Conservation (phyloP, 2,888 invertebrate species). For the Mythimna impura region DNA sequence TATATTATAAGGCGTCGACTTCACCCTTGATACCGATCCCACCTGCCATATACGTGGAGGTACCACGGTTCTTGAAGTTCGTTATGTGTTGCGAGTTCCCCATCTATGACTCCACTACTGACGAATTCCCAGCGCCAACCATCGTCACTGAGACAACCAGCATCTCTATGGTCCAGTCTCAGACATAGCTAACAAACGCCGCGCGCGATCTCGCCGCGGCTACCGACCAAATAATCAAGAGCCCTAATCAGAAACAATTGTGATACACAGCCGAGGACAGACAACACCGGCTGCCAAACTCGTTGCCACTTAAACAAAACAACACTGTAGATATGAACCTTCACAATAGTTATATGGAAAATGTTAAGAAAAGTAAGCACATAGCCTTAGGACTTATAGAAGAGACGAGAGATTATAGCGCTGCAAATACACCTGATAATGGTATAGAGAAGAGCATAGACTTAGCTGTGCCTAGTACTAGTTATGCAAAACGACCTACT, state of each 20-base stretch:
- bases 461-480: slow-evolving; percentile 80
- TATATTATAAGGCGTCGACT: slow-evolving; percentile 96
- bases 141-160: slow-evolving; percentile 93
- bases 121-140: slow-evolving; percentile 91
- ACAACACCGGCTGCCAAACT: slow-evolving; percentile 84
- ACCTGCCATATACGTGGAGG: slow-evolving; percentile 96
- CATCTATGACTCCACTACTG: slow-evolving; percentile 94
- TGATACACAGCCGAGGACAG: slow-evolving; percentile 88
- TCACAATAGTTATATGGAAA: slow-evolving; percentile 86
- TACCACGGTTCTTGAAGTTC: slow-evolving; percentile 95
- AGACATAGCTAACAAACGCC: slow-evolving; percentile 92
- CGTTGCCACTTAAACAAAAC: slow-evolving; percentile 86
- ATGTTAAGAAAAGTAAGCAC: slow-evolving; percentile 81
- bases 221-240: slow-evolving; percentile 76
- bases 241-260: slow-evolving; percentile 84
- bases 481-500: slow-evolving; percentile 77
- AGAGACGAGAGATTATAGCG: slow-evolving; percentile 82
- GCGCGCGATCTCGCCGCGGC: slow-evolving; percentile 86
- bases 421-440: slow-evolving; percentile 72
- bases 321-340: slow-evolving; percentile 86
- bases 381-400: slow-evolving; percentile 85
- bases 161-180: slow-evolving; percentile 92
- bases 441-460: slow-evolving; percentile 70
- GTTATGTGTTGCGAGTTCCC: slow-evolving; percentile 97
- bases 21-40: slow-evolving; percentile 97